Percentiles rank a stretch among this genome's conserved stretches.
These are phyloP conservation scores for Labeo catla DNA, from an alignment of 2,113 vertebrate species.

Conservation along the genomic window DNA sequence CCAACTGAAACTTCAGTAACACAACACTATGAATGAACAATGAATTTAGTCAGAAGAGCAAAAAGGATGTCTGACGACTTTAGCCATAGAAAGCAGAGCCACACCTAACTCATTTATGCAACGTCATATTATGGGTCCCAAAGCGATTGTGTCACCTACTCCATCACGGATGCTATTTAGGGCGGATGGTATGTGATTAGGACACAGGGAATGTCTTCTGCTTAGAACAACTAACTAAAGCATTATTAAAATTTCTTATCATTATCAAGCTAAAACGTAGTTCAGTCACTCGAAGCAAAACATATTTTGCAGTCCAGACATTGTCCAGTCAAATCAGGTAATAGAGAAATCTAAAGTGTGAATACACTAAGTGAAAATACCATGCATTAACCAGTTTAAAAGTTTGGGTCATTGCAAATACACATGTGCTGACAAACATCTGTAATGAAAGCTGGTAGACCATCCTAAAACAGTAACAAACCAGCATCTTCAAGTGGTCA, in stretches of 20 bases:
- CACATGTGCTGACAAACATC: background rate
- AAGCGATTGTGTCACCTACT: background rate
- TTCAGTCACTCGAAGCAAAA: background rate
- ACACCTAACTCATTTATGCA: constrained; percentile 11
- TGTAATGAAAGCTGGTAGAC: no score
- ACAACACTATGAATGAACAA: background rate
- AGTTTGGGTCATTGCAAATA: background rate
- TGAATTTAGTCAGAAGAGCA: background rate
- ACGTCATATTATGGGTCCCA: background rate
- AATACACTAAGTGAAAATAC: background rate
- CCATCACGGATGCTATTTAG: background rate
- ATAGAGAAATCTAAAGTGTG: background rate
- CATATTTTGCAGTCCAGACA: background rate
- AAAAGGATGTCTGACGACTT: background rate
- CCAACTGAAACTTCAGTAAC: background rate
- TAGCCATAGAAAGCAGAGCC: background rate
- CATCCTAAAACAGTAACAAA: background rate
- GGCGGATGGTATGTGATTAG: background rate
- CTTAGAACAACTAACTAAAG: background rate
- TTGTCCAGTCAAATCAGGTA: background rate
- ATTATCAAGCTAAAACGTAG: background rate
- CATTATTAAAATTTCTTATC: background rate
- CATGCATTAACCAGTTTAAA: background rate
- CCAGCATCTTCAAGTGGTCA: background rate
- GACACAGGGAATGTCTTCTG: background rate